Conservation (phyloP, 1,140 invertebrate species). For the Lepeophtheirus salmonis region DNA sequence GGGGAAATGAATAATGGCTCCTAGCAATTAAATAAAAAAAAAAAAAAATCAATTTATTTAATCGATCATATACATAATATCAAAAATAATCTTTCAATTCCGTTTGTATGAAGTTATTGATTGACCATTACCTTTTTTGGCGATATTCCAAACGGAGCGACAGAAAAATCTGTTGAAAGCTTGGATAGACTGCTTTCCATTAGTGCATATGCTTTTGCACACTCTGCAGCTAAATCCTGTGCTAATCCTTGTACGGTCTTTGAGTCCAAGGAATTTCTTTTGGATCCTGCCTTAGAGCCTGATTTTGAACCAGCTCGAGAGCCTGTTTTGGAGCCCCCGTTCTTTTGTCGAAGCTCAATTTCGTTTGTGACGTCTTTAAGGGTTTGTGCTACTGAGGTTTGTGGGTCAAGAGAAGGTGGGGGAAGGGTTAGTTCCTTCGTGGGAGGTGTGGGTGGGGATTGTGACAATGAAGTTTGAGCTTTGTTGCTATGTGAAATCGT, state of each 20-base stretch:
- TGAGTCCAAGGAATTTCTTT: conserved; percentile 17
- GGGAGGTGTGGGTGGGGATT: no score
- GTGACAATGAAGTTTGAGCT: no score
- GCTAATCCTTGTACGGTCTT: conserved; percentile 14
- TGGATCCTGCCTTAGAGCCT: conserved; percentile 9
- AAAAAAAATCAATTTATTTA: no score
- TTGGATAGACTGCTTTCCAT: conserved; percentile 18
- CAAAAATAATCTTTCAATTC: no score
- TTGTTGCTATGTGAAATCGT: neutral
- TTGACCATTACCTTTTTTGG: conserved; percentile 19
- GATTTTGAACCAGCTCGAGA: neutral
- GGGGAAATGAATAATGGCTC: no score
- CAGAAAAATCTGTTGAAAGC: conserved; percentile 16
- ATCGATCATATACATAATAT: no score
- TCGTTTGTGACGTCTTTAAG: neutral
- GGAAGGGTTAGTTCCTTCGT: neutral
- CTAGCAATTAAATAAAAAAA: no score
- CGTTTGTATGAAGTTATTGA: no score
- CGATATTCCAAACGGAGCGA: conserved; percentile 15
- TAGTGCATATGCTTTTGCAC: conserved; percentile 17
- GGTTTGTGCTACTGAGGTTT: neutral
- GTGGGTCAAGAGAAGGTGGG: neutral
- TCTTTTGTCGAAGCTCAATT: neutral
- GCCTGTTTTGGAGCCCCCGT: neutral
- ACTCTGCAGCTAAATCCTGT: conserved; percentile 17